Base-by-base conservation (phyloP, 2,888 invertebrate genomes). In the Trissolcus brochymenae region DNA sequence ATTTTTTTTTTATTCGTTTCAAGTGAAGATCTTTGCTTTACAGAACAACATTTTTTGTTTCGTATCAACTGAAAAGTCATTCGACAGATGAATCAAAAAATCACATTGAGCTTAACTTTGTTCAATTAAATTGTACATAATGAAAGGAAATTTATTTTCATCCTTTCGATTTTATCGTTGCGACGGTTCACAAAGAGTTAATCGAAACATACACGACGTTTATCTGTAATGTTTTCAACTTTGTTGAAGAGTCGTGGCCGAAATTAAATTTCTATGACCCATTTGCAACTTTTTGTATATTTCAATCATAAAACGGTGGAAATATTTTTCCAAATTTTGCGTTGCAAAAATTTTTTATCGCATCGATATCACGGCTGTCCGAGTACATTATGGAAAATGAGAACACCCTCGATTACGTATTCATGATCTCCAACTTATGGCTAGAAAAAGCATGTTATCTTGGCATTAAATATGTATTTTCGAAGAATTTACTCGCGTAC, bases 221-320 rank as follows among this genome's bases (percentile, higher is more conserved):
- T 66, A n/a, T 50, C 46, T 49, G 55, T 41, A 57, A 25, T 35
- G 19, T 11, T 4, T 19, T 51, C 13, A 51, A 57, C 17, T 41
- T 25, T 16, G 50, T 51, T n/a, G 19, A 46, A 35, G 55, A 21
- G 17, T 21, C 49, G 46, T 14, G 1, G 19, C 53, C 65, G 35
- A 55, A 65, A 65, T 55, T 55, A 66, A 49, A 50, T 66, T 56
- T 43, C 64, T 49, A 55, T 35, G 64, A 65, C 55, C 64, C 19
- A 65, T 17, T 55, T 65, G 49, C 29, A 17, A n/a, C 13, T 7
- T 29, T 29, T 29, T 19, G 19, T 29, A 29, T 29, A 29, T 29
- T 29, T 29, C 4, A 29, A 3, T 29, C 4, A 29, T 29, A 6
- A 29, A 29, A 29, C 4, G 1, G 29, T 29, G 4, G 1, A 29